Evolutionary conservation across 2,888 invertebrate genomes (phyloP), one percentile per base, ranked within the genome.

Genomic region (Cheilosia grossa): DNA sequence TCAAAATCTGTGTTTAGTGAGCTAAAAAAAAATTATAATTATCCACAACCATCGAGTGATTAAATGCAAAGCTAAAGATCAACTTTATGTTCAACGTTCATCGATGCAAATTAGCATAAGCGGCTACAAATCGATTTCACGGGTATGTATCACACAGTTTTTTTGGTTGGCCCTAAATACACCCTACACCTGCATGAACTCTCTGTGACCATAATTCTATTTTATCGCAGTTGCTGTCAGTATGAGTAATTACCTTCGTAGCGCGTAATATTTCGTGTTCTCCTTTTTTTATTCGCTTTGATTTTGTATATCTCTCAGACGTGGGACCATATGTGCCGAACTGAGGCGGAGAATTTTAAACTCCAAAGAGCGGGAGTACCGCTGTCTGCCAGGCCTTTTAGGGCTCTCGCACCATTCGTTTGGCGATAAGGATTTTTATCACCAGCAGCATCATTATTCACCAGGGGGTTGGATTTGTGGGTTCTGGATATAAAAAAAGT

Each of bases 361-460:
- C 56, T n/a, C 21, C 69, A 37, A 53, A 61, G 24, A 37, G 53
- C 37, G 30, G 56, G 21, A 17, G 56, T 15, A 15, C 21, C 51
- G 13, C 37, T 21, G 19, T 44, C 54, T 56, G n/a, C 19, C 21
- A 51, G 24, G 24, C 5, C 21, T 30, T 6, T 33, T 33, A 15
- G 19, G 19, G 5, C 10, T 15, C 53, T 27, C 27, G 9, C 30
- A 15, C 40, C 15, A 24, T 54, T 19, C 13, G 21, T 49, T 58
- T 53, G 49, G 72, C 59, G 40, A 56, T 56, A 79, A 69, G 21
- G 73, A 66, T 80, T 80, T 79, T 83, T 83, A 80, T 80, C 69
- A 74, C 79, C 69, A 64, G 44, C 51, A 79, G 74, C 83, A 83
- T 78, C 83, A 83, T 83, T 79, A 83, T 79, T 83, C 83, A 82